Conservation (phyloP, 1,140 invertebrate species). For the Globodera rostochiensis region DNA sequence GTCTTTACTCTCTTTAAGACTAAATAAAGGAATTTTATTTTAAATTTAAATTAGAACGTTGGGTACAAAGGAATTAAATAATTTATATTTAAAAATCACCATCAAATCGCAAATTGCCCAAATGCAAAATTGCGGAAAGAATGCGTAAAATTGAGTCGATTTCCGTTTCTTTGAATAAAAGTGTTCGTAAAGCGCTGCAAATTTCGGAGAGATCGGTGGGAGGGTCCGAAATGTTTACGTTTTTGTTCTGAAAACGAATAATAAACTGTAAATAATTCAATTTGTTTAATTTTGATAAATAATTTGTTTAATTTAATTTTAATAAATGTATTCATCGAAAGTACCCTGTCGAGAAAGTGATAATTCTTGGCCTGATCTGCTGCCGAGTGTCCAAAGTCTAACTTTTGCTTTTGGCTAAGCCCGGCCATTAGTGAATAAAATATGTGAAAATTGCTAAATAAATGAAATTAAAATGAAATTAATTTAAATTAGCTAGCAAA, state of each 20-base stretch:
- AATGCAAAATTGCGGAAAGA: conserved; percentile 85
- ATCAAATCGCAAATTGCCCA: conserved; percentile 94
- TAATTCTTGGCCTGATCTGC: conserved; percentile 7
- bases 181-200: conserved; percentile 94
- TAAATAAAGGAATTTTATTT: no score
- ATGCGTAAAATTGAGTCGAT: conserved; percentile 93
- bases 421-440: conserved; percentile 96
- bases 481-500: conserved; percentile 54
- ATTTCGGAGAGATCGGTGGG: conserved; percentile 73
- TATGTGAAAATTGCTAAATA: conserved; percentile 86
- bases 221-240: not conserved
- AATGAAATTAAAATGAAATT: not conserved
- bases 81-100: not conserved
- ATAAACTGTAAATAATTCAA: conserved; percentile 4
- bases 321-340: no score
- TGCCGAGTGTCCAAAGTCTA: conserved; percentile 72
- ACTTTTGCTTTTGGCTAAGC: conserved; percentile 85
- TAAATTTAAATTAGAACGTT: no score
- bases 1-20: no score
- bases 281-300: not conserved
- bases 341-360: not conserved
- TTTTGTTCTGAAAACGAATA: not conserved
- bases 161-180: conserved; percentile 88
- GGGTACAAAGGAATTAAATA: no score
- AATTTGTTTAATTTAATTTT: no score